phyloP scores from a whole-genome alignment of 2,888 invertebrate genomes.

The Theristus sp. region DNA sequence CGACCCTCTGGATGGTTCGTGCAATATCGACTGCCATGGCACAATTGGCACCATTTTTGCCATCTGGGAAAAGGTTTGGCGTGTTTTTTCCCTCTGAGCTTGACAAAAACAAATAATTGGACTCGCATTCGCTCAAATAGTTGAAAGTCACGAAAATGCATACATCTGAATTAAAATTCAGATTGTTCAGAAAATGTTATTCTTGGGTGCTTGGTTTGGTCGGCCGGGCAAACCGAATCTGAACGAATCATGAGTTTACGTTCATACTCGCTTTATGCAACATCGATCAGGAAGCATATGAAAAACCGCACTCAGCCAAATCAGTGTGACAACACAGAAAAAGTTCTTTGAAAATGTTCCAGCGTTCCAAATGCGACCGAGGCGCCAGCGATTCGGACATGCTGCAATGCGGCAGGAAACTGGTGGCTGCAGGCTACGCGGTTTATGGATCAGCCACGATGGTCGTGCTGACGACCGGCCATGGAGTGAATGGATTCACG shows the following conservation, averaged over 20 bases:
- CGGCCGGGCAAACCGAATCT: too few relatives aligned
- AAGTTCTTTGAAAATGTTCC: too few relatives aligned
- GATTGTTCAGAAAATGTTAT: too few relatives aligned
- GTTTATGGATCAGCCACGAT: conserved; percentile 86
- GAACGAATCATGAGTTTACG: too few relatives aligned
- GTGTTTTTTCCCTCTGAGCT: neutral
- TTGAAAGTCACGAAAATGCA: too few relatives aligned
- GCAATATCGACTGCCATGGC: conserved; percentile 88
- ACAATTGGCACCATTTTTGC: conserved; percentile 82
- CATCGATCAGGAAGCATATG: too few relatives aligned
- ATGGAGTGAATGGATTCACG: conserved; percentile 57
- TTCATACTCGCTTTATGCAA: too few relatives aligned
- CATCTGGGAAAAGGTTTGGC: conserved; percentile 48
- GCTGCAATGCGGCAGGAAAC: conserved; percentile 57
- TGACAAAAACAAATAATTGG: neutral
- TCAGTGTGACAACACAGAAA: too few relatives aligned
- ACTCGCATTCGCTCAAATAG: too few relatives aligned
- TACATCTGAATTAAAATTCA: too few relatives aligned
- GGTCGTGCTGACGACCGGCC: conserved; percentile 63
- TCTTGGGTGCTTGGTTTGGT: too few relatives aligned
- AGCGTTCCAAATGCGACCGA: conserved; percentile 4
- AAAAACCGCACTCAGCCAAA: too few relatives aligned
- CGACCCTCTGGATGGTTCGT: conserved; percentile 90
- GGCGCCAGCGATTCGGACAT: conserved; percentile 49
- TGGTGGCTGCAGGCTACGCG: conserved; percentile 83